A percentile compares a stretch with the other conserved stretches of the same genome.
These are phyloP conservation scores for Megalurothrips usitatus DNA, from an alignment of 2,888 invertebrate species.

Conservation along the genomic window DNA sequence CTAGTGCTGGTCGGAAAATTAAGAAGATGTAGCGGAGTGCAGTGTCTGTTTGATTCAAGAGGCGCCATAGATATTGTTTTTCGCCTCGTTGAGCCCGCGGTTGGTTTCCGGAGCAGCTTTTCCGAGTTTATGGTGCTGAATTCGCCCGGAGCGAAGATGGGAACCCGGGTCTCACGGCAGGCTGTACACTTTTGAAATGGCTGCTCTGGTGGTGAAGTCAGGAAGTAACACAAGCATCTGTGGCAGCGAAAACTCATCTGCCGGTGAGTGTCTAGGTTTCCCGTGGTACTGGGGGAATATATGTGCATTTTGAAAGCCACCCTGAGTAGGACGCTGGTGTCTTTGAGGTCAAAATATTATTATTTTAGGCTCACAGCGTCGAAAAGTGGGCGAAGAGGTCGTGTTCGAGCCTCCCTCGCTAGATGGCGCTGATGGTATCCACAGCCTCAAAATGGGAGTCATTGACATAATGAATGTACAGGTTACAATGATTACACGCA, in stretches of 20 bases:
- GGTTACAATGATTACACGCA: slow-evolving; percentile 34
- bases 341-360: neutral
- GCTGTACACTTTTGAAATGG: slow-evolving; percentile 27
- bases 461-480: slow-evolving; percentile 40
- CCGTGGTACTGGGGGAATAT: neutral
- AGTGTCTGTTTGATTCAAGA: neutral
- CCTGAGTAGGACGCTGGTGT: neutral
- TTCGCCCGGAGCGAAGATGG: neutral
- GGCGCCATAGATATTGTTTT: neutral
- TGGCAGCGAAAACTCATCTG: slow-evolving; percentile 18
- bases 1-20: slow-evolving; percentile 15
- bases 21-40: slow-evolving; percentile 22
- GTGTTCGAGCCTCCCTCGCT: neutral
- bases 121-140: neutral
- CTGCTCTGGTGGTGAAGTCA: slow-evolving; percentile 30
- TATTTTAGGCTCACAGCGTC: neutral
- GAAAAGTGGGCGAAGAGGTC: neutral
- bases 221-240: slow-evolving; percentile 28
- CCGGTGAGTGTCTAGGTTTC: neutral
- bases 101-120: neutral
- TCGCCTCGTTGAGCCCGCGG: neutral
- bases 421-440: slow-evolving; percentile 31
- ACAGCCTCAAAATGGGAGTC: slow-evolving; percentile 39
- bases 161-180: neutral
- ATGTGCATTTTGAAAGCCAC: neutral